Evolutionary conservation across 2,113 vertebrate genomes (phyloP).

Genomic region (Dissostichus mawsoni): DNA sequence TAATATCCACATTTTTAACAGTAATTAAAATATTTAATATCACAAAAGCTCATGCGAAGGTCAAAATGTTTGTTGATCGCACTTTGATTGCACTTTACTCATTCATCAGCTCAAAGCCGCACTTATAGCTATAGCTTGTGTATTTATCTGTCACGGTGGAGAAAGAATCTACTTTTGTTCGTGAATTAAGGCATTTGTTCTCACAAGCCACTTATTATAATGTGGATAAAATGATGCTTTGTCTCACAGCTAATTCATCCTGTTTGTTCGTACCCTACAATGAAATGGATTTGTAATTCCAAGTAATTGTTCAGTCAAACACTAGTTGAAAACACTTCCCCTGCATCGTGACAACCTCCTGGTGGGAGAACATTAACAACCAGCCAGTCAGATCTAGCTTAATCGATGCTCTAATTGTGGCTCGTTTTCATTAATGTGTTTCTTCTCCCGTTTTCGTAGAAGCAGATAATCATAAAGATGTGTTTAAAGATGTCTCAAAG

Average conservation of each 20-base stretch:
- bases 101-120: conserved; percentile 22
- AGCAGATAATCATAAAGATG: conserved; percentile 33
- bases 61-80: conserved; percentile 27
- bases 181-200: conserved; percentile 10
- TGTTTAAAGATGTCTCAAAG: conserved; percentile 10
- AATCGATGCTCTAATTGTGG: conserved; percentile 37
- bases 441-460: conserved; percentile 24
- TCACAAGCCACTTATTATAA: conserved; percentile 30
- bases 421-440: conserved; percentile 36
- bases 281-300: conserved; percentile 40
- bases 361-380: conserved; percentile 45
- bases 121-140: conserved; percentile 13
- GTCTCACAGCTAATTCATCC: conserved; percentile 44
- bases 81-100: not conserved
- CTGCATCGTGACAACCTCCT: conserved; percentile 60
- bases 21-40: not conserved
- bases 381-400: conserved; percentile 42
- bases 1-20: not conserved
- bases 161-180: conserved; percentile 17
- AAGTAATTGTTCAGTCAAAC: conserved; percentile 56
- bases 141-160: conserved; percentile 29
- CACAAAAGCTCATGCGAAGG: not conserved
- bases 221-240: conserved; percentile 40
- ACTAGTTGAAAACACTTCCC: conserved; percentile 48
- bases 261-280: conserved; percentile 25